Base-by-base conservation (phyloP, 2,113 vertebrate species). In the Albula glossodonta region DNA sequence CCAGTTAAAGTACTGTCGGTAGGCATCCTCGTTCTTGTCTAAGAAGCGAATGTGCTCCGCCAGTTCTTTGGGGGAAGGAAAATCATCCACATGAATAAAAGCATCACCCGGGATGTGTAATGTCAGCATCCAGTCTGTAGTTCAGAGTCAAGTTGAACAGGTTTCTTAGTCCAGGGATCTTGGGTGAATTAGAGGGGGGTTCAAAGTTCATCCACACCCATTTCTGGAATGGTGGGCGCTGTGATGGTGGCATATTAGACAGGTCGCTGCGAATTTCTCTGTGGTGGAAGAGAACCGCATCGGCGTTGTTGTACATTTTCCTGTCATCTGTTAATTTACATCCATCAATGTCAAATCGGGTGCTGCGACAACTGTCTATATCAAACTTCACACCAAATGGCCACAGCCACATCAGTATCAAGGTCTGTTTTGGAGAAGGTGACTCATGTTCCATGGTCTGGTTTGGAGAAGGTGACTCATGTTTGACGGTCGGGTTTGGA, bases 141-240 rank as follows among this genome's bases (percentile, higher is more conserved):
- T 96, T 97, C 86, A 97, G 91, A 56, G 96, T 97, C 88, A 97
- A 89, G 86, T 97, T 97, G 87, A 97, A 97, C 19, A 97, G 92
- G 82, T 96, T 96, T 70, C 96, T 95, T 5, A 97, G 95, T 9
- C 96, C 95, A 78, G 92, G 95, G 87, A 96, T 96, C 60, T 95
- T 94, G 5, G 93, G 92, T 6, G 95, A 96, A 48, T 96, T 95
- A 53, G 95, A 95, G 63, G 96, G 96, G 70, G 96, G 97, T 90
- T 97, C 95, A 90, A 97, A 89, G 90, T 97, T 96, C 96, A 96
- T 97, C 96, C 96, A 97, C 89, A 96, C 96, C 96, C 96, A 97
- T 90, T 97, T 97, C 93, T 96, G 95, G 93, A 97, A 96, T 5
- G 92, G 92, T 48, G 96, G 96, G 78, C 94, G 92, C 13, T 92